Evolutionary conservation across 2,797 vertebrate species (phyloP).

Genomic region (Thripadectes ignobilis): DNA sequence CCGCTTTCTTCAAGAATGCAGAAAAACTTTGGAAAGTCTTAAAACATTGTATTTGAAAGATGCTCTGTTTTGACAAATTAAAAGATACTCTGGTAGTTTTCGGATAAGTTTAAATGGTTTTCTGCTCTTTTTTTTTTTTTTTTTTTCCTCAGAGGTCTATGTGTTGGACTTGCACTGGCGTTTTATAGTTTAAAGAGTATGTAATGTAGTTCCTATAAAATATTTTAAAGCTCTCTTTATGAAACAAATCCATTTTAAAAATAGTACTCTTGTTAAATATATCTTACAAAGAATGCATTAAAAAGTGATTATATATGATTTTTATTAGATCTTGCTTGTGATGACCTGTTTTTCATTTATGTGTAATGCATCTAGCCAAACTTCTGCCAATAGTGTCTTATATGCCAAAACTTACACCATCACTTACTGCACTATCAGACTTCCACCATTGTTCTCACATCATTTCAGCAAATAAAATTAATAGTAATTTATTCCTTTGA

Average conservation of each 20-base stretch:
- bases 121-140: not conserved
- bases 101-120: not conserved
- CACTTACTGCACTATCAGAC: not conserved
- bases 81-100: not conserved
- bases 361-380: not conserved
- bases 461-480: not conserved
- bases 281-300: not conserved
- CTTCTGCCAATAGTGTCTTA: not conserved
- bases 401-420: not conserved
- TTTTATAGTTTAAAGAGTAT: not conserved
- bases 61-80: not conserved
- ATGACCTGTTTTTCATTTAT: not conserved
- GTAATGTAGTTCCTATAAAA: not conserved
- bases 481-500: not conserved
- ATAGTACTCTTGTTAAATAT: constrained; percentile 11
- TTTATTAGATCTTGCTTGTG: not conserved
- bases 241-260: not conserved
- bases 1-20: not conserved
- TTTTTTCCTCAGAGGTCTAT: not conserved
- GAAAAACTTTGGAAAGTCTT: not conserved
- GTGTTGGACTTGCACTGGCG: not conserved
- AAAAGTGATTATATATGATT: not conserved
- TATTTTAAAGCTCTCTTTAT: not conserved
- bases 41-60: not conserved
- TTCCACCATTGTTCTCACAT: not conserved